These are phyloP conservation scores for Plectrocnemia conspersa DNA, from an alignment of 1,140 invertebrate species.

Conservation along the genomic window DNA sequence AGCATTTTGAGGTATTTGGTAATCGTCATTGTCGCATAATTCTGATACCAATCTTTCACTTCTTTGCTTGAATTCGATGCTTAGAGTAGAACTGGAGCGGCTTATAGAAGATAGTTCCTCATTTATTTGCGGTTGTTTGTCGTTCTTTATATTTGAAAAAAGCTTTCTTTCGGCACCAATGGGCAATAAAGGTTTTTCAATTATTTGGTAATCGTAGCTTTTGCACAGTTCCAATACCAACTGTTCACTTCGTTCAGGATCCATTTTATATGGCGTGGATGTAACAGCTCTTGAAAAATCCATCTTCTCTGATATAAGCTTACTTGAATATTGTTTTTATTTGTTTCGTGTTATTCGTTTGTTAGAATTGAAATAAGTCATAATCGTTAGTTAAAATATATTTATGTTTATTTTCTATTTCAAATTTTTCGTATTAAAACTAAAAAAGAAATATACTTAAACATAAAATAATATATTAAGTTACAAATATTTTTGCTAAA, in stretches of 20 bases:
- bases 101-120: not conserved
- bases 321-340: too few relatives aligned
- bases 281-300: constrained; percentile 6
- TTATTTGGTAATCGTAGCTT: not conserved
- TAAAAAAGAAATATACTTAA: too few relatives aligned
- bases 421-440: too few relatives aligned
- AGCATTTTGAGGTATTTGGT: not conserved
- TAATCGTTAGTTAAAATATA: too few relatives aligned
- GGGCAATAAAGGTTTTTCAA: not conserved
- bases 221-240: not conserved
- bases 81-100: not conserved
- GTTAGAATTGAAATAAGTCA: too few relatives aligned
- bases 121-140: not conserved
- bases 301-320: too few relatives aligned
- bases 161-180: constrained; percentile 11
- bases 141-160: not conserved
- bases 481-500: too few relatives aligned
- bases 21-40: constrained; percentile 5
- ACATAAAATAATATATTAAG: too few relatives aligned
- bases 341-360: too few relatives aligned
- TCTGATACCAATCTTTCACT: constrained; percentile 8
- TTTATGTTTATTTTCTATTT: too few relatives aligned
- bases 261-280: not conserved
- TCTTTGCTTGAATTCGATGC: not conserved
- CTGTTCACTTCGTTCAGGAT: not conserved